Evolutionary conservation across 2,113 vertebrate genomes (phyloP).

Genomic region (Pomatostomus ruficeps): DNA sequence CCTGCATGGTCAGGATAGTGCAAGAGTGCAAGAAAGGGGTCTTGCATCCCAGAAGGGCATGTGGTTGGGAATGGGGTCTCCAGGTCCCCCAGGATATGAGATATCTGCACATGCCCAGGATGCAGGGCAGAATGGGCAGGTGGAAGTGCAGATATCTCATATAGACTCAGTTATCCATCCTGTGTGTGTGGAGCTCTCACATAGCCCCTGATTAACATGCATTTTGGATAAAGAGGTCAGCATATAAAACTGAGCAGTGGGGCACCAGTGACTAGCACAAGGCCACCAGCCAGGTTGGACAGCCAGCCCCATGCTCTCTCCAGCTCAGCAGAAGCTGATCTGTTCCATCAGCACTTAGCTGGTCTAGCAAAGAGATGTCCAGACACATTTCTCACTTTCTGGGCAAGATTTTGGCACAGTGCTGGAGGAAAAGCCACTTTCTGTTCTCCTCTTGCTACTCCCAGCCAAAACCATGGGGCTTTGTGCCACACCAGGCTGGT

Average conservation of each 20-base stretch:
- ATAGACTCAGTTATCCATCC: not conserved
- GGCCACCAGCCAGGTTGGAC: accelerated
- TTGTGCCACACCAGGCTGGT: not conserved
- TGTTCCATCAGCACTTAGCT: not conserved
- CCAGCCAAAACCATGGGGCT: not conserved
- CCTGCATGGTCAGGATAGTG: not conserved
- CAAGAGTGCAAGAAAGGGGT: not conserved
- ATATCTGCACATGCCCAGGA: no score
- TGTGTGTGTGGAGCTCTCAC: not conserved
- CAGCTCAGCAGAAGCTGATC: not conserved
- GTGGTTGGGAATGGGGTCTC: not conserved
- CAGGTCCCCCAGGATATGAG: no score
- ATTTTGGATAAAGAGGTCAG: not conserved
- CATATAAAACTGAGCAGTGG: not conserved
- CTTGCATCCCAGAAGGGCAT: not conserved
- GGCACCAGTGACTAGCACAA: not conserved
- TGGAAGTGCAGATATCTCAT: not conserved
- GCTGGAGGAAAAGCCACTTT: not conserved
- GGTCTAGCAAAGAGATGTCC: not conserved
- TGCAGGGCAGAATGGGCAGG: not conserved
- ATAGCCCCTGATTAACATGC: accelerated
- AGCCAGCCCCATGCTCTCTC: not conserved
- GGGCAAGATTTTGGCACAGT: not conserved
- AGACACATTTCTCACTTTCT: not conserved
- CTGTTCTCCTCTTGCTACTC: not conserved